A percentile compares a stretch with the other conserved stretches of the same genome.
phyloP scores from a whole-genome alignment of 2,113 vertebrate genomes.

The Drymodes brunneopygia region DNA sequence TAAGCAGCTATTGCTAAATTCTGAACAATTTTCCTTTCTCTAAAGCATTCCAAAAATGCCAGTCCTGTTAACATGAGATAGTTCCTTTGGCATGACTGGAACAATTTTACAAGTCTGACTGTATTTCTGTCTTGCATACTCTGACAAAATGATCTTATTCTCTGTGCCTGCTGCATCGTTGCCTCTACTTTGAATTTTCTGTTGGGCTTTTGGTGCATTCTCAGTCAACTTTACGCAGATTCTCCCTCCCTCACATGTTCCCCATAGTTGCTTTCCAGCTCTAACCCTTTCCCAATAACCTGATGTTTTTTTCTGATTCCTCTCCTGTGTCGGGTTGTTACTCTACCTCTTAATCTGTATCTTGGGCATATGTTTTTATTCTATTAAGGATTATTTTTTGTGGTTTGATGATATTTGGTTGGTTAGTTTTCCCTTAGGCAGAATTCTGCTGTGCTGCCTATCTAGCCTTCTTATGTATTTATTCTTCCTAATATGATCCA shows the following conservation, averaged over 20 bases:
- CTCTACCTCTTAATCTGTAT: neutral
- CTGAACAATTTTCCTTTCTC: neutral
- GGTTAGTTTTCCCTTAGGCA: neutral
- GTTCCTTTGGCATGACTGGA: neutral
- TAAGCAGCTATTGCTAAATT: neutral
- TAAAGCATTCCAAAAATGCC: neutral
- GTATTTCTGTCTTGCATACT: neutral
- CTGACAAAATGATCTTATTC: neutral
- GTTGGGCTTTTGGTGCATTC: neutral
- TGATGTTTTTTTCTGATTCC: neutral
- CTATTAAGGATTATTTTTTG: neutral
- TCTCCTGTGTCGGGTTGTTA: neutral
- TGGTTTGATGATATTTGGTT: neutral
- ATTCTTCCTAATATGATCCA: neutral
- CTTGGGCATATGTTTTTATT: neutral
- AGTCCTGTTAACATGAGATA: neutral
- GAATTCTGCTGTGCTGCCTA: neutral
- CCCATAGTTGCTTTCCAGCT: neutral
- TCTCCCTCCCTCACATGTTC: accelerated
- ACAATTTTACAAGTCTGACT: neutral
- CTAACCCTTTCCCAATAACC: neutral
- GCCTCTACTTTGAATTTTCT: neutral
- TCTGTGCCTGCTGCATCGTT: neutral
- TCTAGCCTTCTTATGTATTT: neutral
- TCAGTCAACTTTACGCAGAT: neutral